These are phyloP conservation scores for Microplitis demolitor DNA, from an alignment of 1,140 invertebrate species.

Conservation along the genomic window DNA sequence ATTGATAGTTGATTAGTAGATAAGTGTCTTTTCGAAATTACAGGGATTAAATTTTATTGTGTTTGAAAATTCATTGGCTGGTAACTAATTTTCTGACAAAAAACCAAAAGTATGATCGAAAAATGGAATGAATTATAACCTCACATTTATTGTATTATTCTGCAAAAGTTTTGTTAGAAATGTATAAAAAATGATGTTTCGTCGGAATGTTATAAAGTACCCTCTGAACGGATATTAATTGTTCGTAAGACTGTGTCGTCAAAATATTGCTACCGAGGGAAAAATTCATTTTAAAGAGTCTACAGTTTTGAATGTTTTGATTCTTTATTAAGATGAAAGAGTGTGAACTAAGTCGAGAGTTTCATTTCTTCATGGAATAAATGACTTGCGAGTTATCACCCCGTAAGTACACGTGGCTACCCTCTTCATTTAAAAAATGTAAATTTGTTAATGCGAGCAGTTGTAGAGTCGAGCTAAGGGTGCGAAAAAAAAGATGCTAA, in stretches of 20 bases:
- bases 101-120: too few relatives aligned
- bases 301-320: conserved; percentile 35
- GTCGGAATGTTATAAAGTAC: background rate
- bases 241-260: conserved; percentile 5
- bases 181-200: background rate
- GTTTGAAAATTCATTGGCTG: too few relatives aligned
- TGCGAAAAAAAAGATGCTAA: conserved; percentile 24
- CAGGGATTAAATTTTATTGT: too few relatives aligned
- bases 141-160: background rate
- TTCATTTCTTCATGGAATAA: conserved; percentile 59
- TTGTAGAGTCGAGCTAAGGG: conserved; percentile 20
- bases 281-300: conserved; percentile 39
- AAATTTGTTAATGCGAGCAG: conserved; percentile 62
- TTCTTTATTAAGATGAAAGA: conserved; percentile 59
- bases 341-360: conserved; percentile 37
- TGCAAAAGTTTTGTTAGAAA: background rate
- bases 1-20: too few relatives aligned
- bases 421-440: conserved; percentile 62
- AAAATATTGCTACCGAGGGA: conserved; percentile 31
- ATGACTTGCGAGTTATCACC: conserved; percentile 61
- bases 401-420: conserved; percentile 38
- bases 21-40: too few relatives aligned
- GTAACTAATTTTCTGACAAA: too few relatives aligned
- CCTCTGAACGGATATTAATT: conserved; percentile 33
- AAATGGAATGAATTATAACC: background rate